These are phyloP conservation scores for Taphrorychus bicolor DNA, from an alignment of 2,888 invertebrate species.

Conservation along the genomic window DNA sequence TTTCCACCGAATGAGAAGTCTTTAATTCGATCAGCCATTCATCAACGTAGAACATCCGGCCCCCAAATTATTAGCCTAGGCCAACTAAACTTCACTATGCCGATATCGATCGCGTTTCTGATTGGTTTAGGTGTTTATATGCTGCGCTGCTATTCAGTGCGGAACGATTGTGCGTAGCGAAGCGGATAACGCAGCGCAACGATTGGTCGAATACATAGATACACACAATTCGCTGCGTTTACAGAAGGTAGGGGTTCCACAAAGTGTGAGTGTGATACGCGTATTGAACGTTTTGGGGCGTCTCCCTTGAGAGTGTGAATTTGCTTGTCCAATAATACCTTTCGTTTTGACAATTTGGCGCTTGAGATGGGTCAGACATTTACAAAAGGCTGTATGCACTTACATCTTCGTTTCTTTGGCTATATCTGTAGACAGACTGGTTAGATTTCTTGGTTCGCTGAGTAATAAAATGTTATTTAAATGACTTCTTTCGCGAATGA, in stretches of 20 bases:
- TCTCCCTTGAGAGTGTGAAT: no score
- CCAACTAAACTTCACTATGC: slow-evolving; percentile 4
- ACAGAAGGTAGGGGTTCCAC: neutral
- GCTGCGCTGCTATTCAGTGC: slow-evolving; percentile 1
- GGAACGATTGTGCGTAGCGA: slow-evolving; percentile 28
- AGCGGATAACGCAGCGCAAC: slow-evolving; percentile 19
- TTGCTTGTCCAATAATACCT: no score
- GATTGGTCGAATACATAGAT: neutral
- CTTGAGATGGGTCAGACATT: no score
- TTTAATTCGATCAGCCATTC: neutral
- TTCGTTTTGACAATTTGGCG: no score
- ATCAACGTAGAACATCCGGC: neutral
- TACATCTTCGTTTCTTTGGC: no score
- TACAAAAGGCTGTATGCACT: no score
- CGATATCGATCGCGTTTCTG: neutral
- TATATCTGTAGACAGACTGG: no score
- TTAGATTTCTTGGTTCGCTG: no score
- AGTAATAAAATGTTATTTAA: no score
- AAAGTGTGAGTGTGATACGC: neutral
- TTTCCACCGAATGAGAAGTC: no score
- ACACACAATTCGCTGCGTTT: neutral
- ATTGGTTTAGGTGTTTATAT: neutral
- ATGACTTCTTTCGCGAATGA: no score
- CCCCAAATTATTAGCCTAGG: slow-evolving; percentile 6
- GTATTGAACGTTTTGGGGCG: no score